These are phyloP conservation scores for Erithacus rubecula DNA, from an alignment of 2,797 vertebrate species.

Conservation along the genomic window DNA sequence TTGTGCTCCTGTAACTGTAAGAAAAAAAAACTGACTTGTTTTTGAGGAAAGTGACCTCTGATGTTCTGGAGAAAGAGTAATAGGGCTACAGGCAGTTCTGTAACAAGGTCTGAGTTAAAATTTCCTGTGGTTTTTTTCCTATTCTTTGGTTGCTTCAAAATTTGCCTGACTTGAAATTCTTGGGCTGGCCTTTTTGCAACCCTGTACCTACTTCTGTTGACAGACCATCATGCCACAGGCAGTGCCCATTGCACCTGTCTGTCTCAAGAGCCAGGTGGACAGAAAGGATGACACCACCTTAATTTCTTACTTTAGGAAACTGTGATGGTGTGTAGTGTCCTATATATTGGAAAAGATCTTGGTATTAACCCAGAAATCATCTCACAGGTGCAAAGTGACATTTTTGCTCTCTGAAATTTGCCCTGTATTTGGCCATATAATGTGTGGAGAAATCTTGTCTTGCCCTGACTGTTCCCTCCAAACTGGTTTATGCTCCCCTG, in stretches of 20 bases:
- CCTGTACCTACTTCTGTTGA: not conserved
- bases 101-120: not conserved
- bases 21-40: not conserved
- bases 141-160: not conserved
- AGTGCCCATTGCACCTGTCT: not conserved
- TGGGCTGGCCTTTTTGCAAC: not conserved
- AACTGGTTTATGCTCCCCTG: not conserved
- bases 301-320: not conserved
- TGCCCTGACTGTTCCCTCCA: not conserved
- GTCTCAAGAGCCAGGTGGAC: not conserved
- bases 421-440: not conserved
- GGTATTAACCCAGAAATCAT: not conserved
- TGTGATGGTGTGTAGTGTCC: not conserved
- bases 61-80: not conserved
- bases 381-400: not conserved
- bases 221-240: rapidly evolving
- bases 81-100: not conserved
- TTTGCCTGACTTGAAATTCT: not conserved
- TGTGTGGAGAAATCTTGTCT: not conserved
- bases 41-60: not conserved
- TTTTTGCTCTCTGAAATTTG: not conserved
- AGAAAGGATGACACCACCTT: not conserved
- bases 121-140: not conserved
- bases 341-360: not conserved
- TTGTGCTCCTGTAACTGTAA: not conserved